phyloP scores from a whole-genome alignment of 2,797 vertebrate genomes.

The Poliocrania exsul region DNA sequence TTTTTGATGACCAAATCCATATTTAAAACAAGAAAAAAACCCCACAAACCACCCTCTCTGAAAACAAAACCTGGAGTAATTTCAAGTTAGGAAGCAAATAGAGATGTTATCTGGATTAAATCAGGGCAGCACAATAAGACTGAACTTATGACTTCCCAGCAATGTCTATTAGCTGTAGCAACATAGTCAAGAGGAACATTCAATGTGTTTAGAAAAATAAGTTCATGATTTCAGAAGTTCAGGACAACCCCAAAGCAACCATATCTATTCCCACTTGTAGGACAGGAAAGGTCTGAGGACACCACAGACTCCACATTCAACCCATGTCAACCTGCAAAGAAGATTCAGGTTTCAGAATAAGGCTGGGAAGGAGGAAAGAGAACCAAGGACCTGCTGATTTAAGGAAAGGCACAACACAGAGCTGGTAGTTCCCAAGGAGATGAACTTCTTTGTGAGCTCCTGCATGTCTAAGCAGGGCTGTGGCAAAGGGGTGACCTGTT shows the following conservation, averaged over 20 bases:
- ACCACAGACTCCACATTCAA: background rate
- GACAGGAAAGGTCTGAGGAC: background rate
- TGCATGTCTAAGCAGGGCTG: background rate
- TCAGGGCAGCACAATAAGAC: background rate
- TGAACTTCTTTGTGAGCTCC: background rate
- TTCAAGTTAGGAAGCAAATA: background rate
- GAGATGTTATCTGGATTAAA: background rate
- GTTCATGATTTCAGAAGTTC: background rate
- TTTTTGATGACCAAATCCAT: background rate
- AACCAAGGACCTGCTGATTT: background rate
- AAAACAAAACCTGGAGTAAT: background rate
- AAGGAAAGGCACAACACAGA: background rate
- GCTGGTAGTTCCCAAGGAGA: background rate
- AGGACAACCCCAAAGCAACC: background rate
- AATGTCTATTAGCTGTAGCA: background rate
- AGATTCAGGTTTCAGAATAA: background rate
- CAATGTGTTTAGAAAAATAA: background rate
- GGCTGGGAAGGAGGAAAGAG: rapidly evolving
- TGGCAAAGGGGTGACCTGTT: background rate
- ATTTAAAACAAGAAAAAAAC: background rate
- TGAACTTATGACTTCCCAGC: background rate
- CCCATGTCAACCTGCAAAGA: background rate
- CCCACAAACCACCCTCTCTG: background rate
- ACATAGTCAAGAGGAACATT: background rate
- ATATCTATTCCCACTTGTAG: background rate